A percentile compares a stretch with the other conserved stretches of the same genome.
These are phyloP conservation scores for Steatornis caripensis DNA, from an alignment of 2,113 vertebrate genomes.

Conservation along the genomic window DNA sequence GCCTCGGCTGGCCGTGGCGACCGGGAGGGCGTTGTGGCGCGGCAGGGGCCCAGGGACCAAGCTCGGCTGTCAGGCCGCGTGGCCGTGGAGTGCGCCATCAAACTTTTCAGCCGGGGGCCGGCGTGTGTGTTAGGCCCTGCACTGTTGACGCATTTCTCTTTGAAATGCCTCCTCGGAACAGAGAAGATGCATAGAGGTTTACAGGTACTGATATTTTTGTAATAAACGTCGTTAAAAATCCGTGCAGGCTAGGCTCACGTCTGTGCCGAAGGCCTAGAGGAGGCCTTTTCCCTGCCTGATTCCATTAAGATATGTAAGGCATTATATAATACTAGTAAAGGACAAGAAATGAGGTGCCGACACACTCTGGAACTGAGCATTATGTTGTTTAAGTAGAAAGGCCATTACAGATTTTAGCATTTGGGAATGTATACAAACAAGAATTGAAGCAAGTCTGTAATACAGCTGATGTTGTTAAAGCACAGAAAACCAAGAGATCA, in stretches of 20 bases:
- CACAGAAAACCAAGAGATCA: background rate
- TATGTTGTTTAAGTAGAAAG: background rate
- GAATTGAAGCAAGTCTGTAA: background rate
- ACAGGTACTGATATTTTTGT: background rate
- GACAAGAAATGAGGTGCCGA: background rate
- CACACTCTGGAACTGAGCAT: background rate
- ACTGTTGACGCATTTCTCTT: background rate
- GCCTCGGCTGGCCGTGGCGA: accelerated
- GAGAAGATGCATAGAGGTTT: background rate
- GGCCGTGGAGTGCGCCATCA: accelerated
- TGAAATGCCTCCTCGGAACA: background rate
- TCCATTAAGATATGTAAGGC: background rate
- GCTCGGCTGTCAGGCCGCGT: accelerated
- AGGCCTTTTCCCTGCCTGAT: background rate
- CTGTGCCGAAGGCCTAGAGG: background rate
- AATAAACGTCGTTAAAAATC: background rate
- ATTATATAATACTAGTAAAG: background rate
- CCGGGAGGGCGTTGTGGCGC: accelerated
- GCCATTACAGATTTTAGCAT: background rate
- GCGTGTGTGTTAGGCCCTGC: accelerated
- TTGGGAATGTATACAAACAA: background rate
- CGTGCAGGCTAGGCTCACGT: accelerated
- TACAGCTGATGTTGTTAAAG: background rate
- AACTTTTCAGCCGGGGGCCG: accelerated
- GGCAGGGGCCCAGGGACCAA: accelerated